Base-by-base conservation (phyloP, 53 echinoderm and acorn worm species). In the Patiria pectinifera region DNA sequence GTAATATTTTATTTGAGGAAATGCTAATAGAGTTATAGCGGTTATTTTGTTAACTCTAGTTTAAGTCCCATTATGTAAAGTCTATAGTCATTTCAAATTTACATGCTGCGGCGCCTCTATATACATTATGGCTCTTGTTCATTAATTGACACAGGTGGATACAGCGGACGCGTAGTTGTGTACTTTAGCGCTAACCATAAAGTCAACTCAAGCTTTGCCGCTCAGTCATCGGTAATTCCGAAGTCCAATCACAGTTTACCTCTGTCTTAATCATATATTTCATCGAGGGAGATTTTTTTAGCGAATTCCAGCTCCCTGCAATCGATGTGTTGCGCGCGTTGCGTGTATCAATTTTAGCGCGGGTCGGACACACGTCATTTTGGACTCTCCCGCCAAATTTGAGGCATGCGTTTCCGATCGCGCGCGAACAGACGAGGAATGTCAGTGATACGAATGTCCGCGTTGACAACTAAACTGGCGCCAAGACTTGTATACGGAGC, bases 381-480 rank as follows among this genome's bases (percentile, higher is more conserved):
- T 15, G 43, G 78, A 45, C 26, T 78, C 45, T 35, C 45, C 45
- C 78, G 78, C 45, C 43, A 45, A 78, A 45, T 78, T 25, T 43
- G 58, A 10, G 82, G 82, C 19, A 82, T 53, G 82, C 48, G 53
- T 48, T 82, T 82, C 53, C 82, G 18, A 82, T 48, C 25, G 48
- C 49, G 82, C 82, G 82, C 48, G 48, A 43, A 49, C 82, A 49
- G 78, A 78, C 18, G 48, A 82, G 8, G 48, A 82, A 82, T 49
- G 48, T 15, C 82, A 21, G 11, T 15, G 53, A 35, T 78, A 43
- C 22, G 53, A 82, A 82, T 3, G 48, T 49, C 9, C 49, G 82
- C 82, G 82, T 82, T 82, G 82, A 82, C 53, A 82, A 82, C 82
- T 43, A 49, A 82, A 49, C 6, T 82, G 82, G 82, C 82, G 82